phyloP scores from a whole-genome alignment of 2,888 invertebrate genomes.

The Eledona agricola region DNA sequence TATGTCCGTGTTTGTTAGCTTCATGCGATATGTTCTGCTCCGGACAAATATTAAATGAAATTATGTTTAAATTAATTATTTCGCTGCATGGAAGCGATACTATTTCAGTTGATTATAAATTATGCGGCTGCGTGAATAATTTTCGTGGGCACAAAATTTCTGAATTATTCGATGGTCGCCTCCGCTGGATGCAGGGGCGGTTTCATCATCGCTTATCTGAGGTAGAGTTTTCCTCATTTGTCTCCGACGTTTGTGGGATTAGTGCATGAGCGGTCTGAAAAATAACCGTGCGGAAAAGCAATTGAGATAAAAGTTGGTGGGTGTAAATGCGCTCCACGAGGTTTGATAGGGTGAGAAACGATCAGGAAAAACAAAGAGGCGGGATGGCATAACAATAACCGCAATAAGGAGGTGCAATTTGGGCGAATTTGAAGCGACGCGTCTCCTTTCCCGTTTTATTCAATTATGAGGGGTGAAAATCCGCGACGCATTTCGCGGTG shows the following conservation, averaged over 20 bases:
- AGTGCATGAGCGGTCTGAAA: conserved; percentile 5
- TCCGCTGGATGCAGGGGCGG: no score
- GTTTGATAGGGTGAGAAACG: conserved; percentile 3
- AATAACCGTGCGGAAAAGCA: conserved; percentile 1
- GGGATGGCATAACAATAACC: background rate
- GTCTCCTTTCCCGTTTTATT: conserved; percentile 1
- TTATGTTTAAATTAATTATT: no score
- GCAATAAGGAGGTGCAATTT: conserved; percentile 5
- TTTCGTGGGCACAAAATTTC: no score
- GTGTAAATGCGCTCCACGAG: background rate
- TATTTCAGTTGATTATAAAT: no score
- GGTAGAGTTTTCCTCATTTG: conserved; percentile 10
- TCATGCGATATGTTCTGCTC: no score
- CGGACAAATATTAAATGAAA: no score
- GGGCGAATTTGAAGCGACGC: conserved; percentile 2
- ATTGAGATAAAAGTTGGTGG: conserved; percentile 5
- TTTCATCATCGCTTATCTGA: conserved; percentile 11
- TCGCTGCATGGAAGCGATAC: no score
- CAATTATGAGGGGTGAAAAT: background rate
- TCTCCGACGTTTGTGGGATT: conserved; percentile 6
- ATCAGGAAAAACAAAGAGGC: background rate
- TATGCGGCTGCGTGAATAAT: no score
- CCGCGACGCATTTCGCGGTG: conserved; percentile 9
- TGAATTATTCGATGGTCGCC: no score
- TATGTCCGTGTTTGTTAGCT: no score